Evolutionary conservation across 2,888 invertebrate genomes (phyloP), one percentile per base, ranked within the genome.

Genomic region (Volucella bombylans): DNA sequence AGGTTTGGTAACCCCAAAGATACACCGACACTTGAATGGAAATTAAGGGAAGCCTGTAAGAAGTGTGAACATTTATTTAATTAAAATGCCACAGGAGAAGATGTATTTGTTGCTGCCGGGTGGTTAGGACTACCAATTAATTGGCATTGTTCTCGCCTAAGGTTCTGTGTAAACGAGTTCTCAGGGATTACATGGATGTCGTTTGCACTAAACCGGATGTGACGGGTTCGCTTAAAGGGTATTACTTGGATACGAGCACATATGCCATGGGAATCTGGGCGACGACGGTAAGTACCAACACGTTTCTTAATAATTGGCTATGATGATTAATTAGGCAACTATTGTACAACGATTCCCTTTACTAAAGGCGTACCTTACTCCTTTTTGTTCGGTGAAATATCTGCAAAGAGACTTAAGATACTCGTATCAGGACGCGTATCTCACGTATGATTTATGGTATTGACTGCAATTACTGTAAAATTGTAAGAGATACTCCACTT

Each of bases 41-140:
- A 6, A 31, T 31, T 31, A 31, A 6, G n/a, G 31, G 6, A 6
- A 31, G 6, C 6, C 14, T 18, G 31, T 41, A 54, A 65, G 52
- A 69, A 45, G 79, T 74, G 82, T 79, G 82, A 83, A 79, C 74
- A 64, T 83, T 79, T 74, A 79, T 83, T 74, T 83, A 83, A 83
- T 83, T 83, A 80, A 83, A 59, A 52, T 57, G 68, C 80, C 74
- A 79, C 59, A 69, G 77, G 62, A 62, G 55, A 61, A 77, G 68
- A 47, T 47, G 14, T 50, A 43, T 38, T 9, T 39, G 11, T 41
- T 23, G 68, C 65, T 61, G 49, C 54, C 31, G 23, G 61, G 68
- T 15, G 65, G 74, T 41, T 67, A 14, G 65, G 59, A 50, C 23
- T 61, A 45, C 76, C 77, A 82, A 82, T 82, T 77, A 76, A 71